phyloP scores from a whole-genome alignment of 2,113 vertebrate genomes.

The Clarias gariepinus region DNA sequence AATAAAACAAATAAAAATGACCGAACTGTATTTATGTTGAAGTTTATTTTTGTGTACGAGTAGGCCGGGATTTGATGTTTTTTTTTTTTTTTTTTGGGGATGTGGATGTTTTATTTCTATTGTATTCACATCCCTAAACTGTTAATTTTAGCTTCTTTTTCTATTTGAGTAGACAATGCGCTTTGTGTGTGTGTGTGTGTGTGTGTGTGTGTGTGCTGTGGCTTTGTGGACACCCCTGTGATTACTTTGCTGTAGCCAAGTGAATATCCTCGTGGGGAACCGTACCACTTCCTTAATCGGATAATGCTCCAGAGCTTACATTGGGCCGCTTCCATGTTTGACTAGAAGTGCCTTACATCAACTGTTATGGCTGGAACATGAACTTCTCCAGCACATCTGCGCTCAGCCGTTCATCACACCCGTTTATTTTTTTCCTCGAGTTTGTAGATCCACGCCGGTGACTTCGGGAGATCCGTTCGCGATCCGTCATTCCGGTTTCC shows the following conservation, averaged over 20 bases:
- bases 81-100: not conserved
- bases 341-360: constrained; percentile 49
- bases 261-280: constrained; percentile 37
- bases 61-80: not conserved
- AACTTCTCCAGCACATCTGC: constrained; percentile 40
- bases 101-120: not conserved
- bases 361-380: constrained; percentile 42
- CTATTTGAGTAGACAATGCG: not conserved
- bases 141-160: constrained; percentile 8
- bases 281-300: constrained; percentile 48
- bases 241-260: constrained; percentile 28
- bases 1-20: not conserved
- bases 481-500: constrained; percentile 47
- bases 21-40: too few relatives aligned
- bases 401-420: constrained; percentile 20
- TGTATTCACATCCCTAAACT: not conserved
- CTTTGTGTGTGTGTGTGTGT: constrained; percentile 59
- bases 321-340: constrained; percentile 48
- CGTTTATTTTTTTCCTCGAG: constrained; percentile 7
- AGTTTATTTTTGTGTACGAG: not conserved
- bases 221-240: constrained; percentile 25
- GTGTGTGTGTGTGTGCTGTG: constrained; percentile 29
- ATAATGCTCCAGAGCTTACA: constrained; percentile 47
- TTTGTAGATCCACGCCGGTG: constrained; percentile 65
- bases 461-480: constrained; percentile 54